phyloP scores from a whole-genome alignment of 2,113 vertebrate species.

The Sinocyclocheilus maitianheensis region DNA sequence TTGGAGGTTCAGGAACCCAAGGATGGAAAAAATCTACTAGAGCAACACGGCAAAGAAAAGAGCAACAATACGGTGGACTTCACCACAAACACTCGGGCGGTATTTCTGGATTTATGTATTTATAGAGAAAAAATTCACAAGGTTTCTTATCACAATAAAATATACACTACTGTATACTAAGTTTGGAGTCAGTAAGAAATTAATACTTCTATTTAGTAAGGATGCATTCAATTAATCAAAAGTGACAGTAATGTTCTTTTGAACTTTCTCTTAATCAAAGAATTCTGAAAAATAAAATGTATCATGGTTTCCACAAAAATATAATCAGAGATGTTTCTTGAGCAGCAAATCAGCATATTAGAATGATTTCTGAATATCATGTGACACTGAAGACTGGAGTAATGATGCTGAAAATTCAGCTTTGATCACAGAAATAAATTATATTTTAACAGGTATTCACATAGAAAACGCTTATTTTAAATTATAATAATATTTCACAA shows the following conservation, averaged over 20 bases:
- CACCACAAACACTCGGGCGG: slow-evolving; percentile 28
- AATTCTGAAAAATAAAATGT: background rate
- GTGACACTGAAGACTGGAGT: background rate
- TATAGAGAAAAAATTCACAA: background rate
- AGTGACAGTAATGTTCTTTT: background rate
- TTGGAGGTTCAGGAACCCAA: slow-evolving; percentile 41
- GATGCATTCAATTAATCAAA: background rate
- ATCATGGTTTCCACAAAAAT: background rate
- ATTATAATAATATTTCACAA: background rate
- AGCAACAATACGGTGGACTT: slow-evolving; percentile 49
- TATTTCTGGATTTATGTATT: background rate
- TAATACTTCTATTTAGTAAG: background rate
- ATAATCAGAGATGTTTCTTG: background rate
- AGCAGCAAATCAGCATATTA: background rate
- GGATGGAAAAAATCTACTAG: slow-evolving; percentile 49
- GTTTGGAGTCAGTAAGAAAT: background rate
- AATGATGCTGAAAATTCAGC: background rate
- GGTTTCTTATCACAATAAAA: background rate
- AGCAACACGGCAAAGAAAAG: slow-evolving; percentile 55
- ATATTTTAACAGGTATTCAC: no score
- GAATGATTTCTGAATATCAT: background rate
- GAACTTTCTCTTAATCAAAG: background rate
- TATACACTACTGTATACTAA: background rate
- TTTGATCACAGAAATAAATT: background rate
- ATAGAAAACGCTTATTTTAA: background rate